phyloP scores from a whole-genome alignment of 2,888 invertebrate genomes.

The Pandemis corylana region DNA sequence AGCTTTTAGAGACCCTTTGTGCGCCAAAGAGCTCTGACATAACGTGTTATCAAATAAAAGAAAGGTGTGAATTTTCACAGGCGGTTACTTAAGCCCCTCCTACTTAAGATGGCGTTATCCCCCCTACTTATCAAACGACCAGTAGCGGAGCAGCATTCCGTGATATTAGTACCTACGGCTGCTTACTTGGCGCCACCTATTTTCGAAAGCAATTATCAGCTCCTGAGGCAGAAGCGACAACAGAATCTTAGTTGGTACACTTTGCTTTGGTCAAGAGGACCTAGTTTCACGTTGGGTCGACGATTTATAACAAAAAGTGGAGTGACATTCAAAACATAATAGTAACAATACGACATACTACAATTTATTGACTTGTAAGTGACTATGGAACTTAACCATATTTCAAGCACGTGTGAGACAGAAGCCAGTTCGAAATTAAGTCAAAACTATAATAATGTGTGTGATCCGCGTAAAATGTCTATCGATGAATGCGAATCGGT shows the following conservation, averaged over 20 bases:
- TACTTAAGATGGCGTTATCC: constrained; percentile 81
- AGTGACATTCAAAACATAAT: not conserved
- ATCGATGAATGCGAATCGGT: constrained; percentile 67
- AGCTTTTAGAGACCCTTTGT: constrained; percentile 83
- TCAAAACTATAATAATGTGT: constrained; percentile 49
- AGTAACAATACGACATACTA: not conserved
- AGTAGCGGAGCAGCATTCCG: constrained; percentile 73
- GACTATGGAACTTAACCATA: constrained; percentile 71
- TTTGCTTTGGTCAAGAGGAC: constrained; percentile 19
- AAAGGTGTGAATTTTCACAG: constrained; percentile 85
- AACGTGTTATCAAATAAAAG: constrained; percentile 84
- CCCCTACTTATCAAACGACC: constrained; percentile 67
- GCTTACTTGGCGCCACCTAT: constrained; percentile 76
- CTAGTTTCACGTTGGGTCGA: not conserved
- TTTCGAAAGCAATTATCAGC: constrained; percentile 81
- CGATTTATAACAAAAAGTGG: not conserved
- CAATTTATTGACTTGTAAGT: not conserved
- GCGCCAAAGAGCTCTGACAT: constrained; percentile 80
- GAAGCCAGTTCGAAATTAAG: constrained; percentile 53
- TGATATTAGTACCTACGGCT: constrained; percentile 75
- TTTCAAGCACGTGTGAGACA: constrained; percentile 79
- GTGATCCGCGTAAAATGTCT: constrained; percentile 43
- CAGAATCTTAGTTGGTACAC: constrained; percentile 53
- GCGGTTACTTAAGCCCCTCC: constrained; percentile 74
- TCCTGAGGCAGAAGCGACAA: constrained; percentile 55